Evolutionary conservation across 37 sponge, comb jelly and placozoan genomes (phyloP).

Genomic region (Lycopodina hypogea): DNA sequence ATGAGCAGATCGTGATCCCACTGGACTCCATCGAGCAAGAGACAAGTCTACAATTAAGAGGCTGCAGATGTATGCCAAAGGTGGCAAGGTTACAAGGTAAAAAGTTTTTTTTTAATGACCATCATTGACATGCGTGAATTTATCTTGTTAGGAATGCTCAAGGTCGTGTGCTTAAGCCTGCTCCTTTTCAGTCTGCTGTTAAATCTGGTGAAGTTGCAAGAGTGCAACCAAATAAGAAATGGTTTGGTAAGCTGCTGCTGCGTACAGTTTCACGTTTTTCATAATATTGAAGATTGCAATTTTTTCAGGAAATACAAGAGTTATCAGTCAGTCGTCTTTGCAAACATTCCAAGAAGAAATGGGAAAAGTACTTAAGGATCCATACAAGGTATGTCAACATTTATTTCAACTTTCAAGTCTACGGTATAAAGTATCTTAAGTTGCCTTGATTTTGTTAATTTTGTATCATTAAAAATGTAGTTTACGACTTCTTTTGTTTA

Average conservation of each 20-base stretch:
- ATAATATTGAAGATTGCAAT: not conserved
- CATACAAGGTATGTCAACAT: constrained; percentile 75
- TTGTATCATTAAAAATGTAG: no score
- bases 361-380: constrained; percentile 88
- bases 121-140: not conserved
- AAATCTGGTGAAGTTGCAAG: constrained; percentile 89
- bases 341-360: constrained; percentile 96
- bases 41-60: constrained; percentile 92
- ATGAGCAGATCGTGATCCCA: not conserved
- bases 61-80: constrained; percentile 90
- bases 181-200: constrained; percentile 81
- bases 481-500: no score
- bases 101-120: not conserved
- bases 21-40: constrained; percentile 18
- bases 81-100: constrained; percentile 83
- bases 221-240: constrained; percentile 95
- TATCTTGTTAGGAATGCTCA: constrained; percentile 58
- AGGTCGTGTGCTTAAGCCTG: constrained; percentile 83
- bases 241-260: constrained; percentile 87
- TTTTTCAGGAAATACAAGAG: constrained; percentile 82
- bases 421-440: no score
- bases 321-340: constrained; percentile 86
- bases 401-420: no score
- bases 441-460: no score
- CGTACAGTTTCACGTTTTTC: not conserved